Evolutionary conservation across 2,888 invertebrate genomes (phyloP).

Genomic region (Agriopis aurantiaria): DNA sequence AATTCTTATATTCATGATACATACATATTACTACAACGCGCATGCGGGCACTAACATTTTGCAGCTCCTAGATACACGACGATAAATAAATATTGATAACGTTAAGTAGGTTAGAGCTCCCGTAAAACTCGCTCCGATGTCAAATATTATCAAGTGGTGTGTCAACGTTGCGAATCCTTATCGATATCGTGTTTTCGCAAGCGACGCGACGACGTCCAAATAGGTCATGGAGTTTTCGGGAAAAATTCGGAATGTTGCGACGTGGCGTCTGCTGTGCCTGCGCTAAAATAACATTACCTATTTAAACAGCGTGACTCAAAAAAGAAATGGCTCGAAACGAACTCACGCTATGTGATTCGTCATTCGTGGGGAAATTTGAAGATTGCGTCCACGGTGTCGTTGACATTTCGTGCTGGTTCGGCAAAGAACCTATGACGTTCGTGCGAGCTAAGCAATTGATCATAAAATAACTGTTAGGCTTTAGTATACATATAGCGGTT

Average conservation of each 20-base stretch:
- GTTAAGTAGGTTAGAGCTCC: constrained; percentile 80
- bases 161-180: constrained; percentile 80
- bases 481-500: constrained; percentile 45
- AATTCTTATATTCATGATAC: constrained; percentile 23
- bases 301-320: constrained; percentile 60
- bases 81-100: constrained; percentile 81
- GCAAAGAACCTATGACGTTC: constrained; percentile 50
- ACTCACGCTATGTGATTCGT: constrained; percentile 79
- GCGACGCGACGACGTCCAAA: constrained; percentile 57
- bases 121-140: constrained; percentile 70
- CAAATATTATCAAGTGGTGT: constrained; percentile 82
- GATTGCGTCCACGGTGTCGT: constrained; percentile 73
- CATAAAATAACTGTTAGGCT: constrained; percentile 57
- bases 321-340: constrained; percentile 67
- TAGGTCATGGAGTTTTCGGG: constrained; percentile 75
- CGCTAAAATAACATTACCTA: constrained; percentile 64
- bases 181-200: constrained; percentile 74
- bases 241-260: constrained; percentile 59
- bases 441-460: constrained; percentile 49
- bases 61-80: constrained; percentile 56
- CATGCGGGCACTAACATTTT: constrained; percentile 63
- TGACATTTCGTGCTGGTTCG: constrained; percentile 74
- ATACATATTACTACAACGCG: constrained; percentile 30
- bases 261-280: constrained; percentile 65
- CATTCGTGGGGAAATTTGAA: constrained; percentile 70